Conservation (phyloP, 2,113 vertebrate genomes). For the Petroica traversi region DNA sequence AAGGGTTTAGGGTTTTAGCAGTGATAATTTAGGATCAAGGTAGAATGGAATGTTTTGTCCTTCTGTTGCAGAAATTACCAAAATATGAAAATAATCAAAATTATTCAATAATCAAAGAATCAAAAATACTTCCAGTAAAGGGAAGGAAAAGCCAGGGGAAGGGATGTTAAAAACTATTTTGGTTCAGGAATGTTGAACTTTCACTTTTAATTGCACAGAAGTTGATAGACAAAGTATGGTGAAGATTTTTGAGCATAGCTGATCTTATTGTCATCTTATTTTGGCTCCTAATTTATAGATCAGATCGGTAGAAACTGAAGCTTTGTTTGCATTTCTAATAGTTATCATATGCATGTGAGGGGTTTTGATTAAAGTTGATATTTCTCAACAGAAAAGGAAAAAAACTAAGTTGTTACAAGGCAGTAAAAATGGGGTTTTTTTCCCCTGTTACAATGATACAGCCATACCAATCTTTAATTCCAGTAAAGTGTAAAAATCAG, state of each 20-base stretch:
- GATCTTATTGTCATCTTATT: not conserved
- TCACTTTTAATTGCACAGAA: not conserved
- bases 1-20: not conserved
- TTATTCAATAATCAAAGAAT: not conserved
- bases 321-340: not conserved
- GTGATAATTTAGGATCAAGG: not conserved
- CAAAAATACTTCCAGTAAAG: not conserved
- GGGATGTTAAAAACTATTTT: not conserved
- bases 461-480: not conserved
- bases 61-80: not conserved
- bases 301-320: not conserved
- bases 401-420: not conserved
- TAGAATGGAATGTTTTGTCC: not conserved
- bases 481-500: not conserved
- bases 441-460: not conserved
- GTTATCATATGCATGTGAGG: not conserved
- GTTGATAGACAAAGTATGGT: not conserved
- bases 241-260: not conserved
- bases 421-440: not conserved
- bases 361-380: not conserved
- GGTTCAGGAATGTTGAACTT: not conserved
- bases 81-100: not conserved
- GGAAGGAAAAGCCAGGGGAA: not conserved
- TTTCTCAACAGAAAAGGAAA: not conserved
- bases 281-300: not conserved